Percentiles rank a stretch among this genome's conserved stretches.
These are phyloP conservation scores for Delphinus delphis DNA, from an alignment of 2,113 vertebrate genomes.

Conservation along the genomic window DNA sequence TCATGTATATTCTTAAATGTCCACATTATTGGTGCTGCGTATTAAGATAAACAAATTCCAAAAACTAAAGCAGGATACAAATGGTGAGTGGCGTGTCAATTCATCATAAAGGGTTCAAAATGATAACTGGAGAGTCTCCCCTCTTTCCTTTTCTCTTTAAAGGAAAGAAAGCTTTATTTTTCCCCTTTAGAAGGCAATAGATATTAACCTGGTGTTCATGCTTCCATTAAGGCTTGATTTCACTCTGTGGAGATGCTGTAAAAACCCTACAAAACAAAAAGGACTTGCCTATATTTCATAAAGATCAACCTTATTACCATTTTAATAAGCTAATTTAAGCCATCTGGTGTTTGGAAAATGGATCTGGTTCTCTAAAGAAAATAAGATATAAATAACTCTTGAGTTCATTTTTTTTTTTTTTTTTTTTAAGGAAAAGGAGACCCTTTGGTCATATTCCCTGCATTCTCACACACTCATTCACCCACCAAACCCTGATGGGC, in stretches of 20 bases:
- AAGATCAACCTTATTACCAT: neutral
- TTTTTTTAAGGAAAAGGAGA: neutral
- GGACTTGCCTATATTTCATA: conserved; percentile 1
- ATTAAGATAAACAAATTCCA: neutral
- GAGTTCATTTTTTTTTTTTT: neutral
- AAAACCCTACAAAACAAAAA: conserved; percentile 6
- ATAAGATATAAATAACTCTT: neutral
- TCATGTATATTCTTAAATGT: neutral
- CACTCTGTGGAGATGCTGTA: neutral
- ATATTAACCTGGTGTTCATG: neutral
- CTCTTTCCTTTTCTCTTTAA: neutral
- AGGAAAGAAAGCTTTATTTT: neutral
- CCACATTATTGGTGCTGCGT: neutral
- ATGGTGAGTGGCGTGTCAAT: neutral
- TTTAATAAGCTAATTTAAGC: conserved; percentile 34
- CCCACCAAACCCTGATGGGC: neutral
- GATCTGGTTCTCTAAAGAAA: conserved; percentile 3
- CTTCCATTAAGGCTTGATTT: neutral
- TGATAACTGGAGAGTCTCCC: neutral
- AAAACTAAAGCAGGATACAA: neutral
- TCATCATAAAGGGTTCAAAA: neutral
- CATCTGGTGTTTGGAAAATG: conserved; percentile 47
- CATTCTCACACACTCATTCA: neutral
- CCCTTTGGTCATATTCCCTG: neutral
- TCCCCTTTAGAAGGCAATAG: neutral